phyloP scores from a whole-genome alignment of 2,888 invertebrate species.

The Scaptomyza caliginosa region DNA sequence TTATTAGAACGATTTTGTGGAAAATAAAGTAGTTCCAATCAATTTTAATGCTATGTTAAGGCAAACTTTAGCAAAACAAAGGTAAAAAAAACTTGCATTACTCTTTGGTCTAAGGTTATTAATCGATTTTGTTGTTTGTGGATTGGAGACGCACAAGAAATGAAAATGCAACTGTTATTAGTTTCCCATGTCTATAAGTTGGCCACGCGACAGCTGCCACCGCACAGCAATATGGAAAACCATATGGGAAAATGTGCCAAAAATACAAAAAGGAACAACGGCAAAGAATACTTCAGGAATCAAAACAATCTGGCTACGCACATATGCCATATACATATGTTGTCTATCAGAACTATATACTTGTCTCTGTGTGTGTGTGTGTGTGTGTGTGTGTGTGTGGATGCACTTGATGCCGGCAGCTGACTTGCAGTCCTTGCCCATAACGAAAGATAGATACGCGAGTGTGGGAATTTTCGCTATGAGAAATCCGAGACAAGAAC shows the following conservation, averaged over 20 bases:
- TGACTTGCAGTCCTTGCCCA: conserved; percentile 75
- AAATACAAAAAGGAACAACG: conserved; percentile 31
- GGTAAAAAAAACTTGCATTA: too few relatives aligned
- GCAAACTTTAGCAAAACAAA: too few relatives aligned
- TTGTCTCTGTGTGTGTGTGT: background rate
- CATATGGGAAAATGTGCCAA: conserved; percentile 76
- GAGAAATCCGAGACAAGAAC: conserved; percentile 56
- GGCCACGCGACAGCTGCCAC: conserved; percentile 70
- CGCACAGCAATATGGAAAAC: conserved; percentile 48
- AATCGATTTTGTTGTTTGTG: background rate
- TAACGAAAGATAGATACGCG: conserved; percentile 47
- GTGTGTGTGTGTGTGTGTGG: conserved; percentile 8
- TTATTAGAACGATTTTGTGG: too few relatives aligned
- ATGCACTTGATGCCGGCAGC: conserved; percentile 70
- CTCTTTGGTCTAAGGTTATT: too few relatives aligned
- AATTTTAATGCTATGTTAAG: too few relatives aligned
- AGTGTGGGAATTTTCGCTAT: conserved; percentile 73
- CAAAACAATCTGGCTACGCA: conserved; percentile 64
- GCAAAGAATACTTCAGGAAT: conserved; percentile 8
- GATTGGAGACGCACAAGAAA: conserved; percentile 15
- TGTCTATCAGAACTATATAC: conserved; percentile 21
- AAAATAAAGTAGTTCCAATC: too few relatives aligned
- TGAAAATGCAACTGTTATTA: conserved; percentile 52
- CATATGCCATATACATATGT: conserved; percentile 43
- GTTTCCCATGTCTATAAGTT: conserved; percentile 49